Conservation (phyloP, 2,113 vertebrate species). For the Anguilla japonica region DNA sequence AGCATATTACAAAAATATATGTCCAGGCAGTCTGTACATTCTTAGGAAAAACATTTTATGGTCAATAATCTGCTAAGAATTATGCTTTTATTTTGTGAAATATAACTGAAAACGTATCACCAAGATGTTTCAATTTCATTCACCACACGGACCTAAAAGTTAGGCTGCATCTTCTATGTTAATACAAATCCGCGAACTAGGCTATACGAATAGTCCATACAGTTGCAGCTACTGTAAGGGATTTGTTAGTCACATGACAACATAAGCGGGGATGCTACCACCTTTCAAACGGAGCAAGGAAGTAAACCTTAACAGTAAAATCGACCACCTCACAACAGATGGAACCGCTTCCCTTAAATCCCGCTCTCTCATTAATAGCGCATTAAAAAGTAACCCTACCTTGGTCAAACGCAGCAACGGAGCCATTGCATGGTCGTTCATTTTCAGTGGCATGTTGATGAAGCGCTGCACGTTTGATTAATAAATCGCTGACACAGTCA, state of each 20-base stretch:
- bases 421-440: background rate
- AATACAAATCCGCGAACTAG: no score
- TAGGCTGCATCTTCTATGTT: no score
- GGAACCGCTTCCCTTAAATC: slow-evolving; percentile 17
- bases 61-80: background rate
- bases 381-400: slow-evolving; percentile 25
- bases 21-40: no score
- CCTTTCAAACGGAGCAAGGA: background rate
- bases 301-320: background rate
- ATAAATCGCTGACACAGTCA: slow-evolving; percentile 21
- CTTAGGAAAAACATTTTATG: background rate
- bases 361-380: slow-evolving; percentile 25
- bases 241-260: background rate
- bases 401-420: slow-evolving; percentile 6
- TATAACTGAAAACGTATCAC: background rate
- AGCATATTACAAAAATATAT: background rate
- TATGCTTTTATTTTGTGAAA: background rate
- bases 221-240: no score
- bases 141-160: background rate
- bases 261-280: background rate
- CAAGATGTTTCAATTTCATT: background rate
- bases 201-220: no score
- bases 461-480: slow-evolving; percentile 14
- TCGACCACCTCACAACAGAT: background rate
- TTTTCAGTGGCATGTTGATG: slow-evolving; percentile 4